Evolutionary conservation across 2,797 vertebrate species (phyloP), one percentile per base, ranked within the genome.

Genomic region (Liparis tanakae): DNA sequence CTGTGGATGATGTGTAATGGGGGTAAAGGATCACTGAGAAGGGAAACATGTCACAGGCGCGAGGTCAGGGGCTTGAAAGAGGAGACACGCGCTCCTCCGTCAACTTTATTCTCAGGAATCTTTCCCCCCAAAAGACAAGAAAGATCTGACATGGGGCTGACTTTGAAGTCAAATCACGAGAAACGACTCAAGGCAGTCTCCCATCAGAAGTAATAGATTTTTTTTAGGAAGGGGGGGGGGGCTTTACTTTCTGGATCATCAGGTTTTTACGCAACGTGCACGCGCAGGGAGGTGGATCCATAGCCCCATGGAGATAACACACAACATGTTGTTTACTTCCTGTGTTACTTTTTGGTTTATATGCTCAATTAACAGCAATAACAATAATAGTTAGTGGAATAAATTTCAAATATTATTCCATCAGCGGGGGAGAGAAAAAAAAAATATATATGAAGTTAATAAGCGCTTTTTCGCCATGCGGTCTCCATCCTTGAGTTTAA

Each of bases 51-150:
- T 65, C 18, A 36, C 50, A 43, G 54, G 48, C 54, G 50, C 50
- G 22, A 39, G 46, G 17, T 36, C 37, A 41, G 25, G 25, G 25
- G 25, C 13, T 7, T 22, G 39, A 13, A n/a, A 39, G 5, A 44
- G 22, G n/a, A 1, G 46, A 0, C 22, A 7, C 1, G 4, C 51
- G 67, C 12, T 72, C 18, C 2, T 1, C 10, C 9, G 2, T 41
- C 0, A 41, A 44, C 33, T 64, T 53, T 34, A 51, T 25, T 59
- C 25, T 6, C 22, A 59, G 39, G 5, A n/a, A 20, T 6, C 9
- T 70, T 74, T 74, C 51, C 53, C 34, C 30, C 39, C 5, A 3
- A 62, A 60, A 43, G 3, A 71, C 70, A 80, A 76, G 63, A 20
- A 20, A 15, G 9, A 9, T 36, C n/a, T 46, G 5, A 56, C 8